Base-by-base conservation (phyloP, 2,888 invertebrate species). In the Trichopria drosophilae region DNA sequence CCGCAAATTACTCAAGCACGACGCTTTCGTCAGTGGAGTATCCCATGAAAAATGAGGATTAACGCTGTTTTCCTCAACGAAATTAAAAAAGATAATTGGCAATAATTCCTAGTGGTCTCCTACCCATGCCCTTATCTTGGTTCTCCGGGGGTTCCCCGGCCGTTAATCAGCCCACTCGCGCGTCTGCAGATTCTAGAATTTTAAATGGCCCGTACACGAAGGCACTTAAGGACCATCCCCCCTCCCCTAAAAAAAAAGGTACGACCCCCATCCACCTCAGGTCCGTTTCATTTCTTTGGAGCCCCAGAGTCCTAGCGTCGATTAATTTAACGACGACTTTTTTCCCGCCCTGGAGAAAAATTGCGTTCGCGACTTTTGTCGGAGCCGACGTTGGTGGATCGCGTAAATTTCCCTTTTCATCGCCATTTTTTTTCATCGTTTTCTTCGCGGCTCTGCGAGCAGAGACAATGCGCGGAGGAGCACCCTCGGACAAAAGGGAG, bases 241-340 rank as follows among this genome's bases (percentile, higher is more conserved):
- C n/a, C n/a, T n/a, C n/a, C n/a, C n/a, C n/a, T n/a, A n/a, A n/a
- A n/a, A n/a, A n/a, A n/a, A n/a, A n/a, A n/a, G n/a, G n/a, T n/a
- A n/a, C n/a, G n/a, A n/a, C n/a, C n/a, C n/a, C n/a, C n/a, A n/a
- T n/a, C n/a, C n/a, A n/a, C n/a, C n/a, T n/a, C n/a, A n/a, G n/a
- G n/a, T n/a, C n/a, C n/a, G n/a, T n/a, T n/a, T 23, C 36, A 44
- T 35, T 36, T 26, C 26, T 19, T 9, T 13, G 35, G 20, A 13
- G 26, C 41, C 23, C 34, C 26, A 10, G 24, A 12, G 16, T 35
- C 42, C 41, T 13, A 24, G 19, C 41, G 42, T 58, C 64, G 64
- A 67, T 65, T 67, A 66, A 67, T 66, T 66, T 65, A 56, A 57
- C 58, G 51, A 51, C 53, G 46, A 45, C 46, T 58, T 57, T 59